phyloP scores from a whole-genome alignment of 2,113 vertebrate genomes.

The Pteronura brasiliensis region DNA sequence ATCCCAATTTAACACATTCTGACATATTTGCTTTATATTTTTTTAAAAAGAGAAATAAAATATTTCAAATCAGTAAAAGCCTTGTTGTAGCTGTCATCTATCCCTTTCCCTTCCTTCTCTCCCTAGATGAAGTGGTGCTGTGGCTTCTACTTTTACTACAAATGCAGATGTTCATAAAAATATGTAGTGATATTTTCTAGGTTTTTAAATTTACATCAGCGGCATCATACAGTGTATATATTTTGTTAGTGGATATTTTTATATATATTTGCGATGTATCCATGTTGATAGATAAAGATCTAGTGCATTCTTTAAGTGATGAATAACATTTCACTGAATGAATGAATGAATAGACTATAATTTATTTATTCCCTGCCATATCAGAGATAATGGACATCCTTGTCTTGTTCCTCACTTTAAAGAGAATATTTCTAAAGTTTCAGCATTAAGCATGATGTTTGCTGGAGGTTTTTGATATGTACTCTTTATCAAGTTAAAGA shows the following conservation, averaged over 20 bases:
- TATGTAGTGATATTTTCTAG: too few species aligned
- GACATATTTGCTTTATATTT: background rate
- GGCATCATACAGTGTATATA: background rate
- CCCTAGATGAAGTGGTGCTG: background rate
- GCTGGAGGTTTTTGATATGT: background rate
- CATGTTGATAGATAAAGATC: background rate
- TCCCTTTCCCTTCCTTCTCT: background rate
- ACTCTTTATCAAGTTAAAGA: background rate
- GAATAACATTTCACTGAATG: background rate
- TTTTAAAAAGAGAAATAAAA: background rate
- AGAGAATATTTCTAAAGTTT: background rate
- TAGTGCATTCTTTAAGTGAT: background rate
- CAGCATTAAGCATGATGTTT: background rate
- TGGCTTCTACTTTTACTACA: background rate
- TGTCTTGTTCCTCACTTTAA: background rate
- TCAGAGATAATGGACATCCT: background rate
- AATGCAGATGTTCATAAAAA: background rate
- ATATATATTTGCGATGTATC: background rate
- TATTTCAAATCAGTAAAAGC: background rate
- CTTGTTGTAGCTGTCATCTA: background rate
- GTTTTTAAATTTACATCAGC: background rate
- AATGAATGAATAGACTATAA: background rate
- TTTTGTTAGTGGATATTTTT: background rate
- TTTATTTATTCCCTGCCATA: background rate
- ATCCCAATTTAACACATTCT: background rate